A percentile compares a stretch with the other conserved stretches of the same genome.
These are phyloP conservation scores for Psettodes erumei DNA, from an alignment of 2,113 vertebrate species.

Conservation along the genomic window DNA sequence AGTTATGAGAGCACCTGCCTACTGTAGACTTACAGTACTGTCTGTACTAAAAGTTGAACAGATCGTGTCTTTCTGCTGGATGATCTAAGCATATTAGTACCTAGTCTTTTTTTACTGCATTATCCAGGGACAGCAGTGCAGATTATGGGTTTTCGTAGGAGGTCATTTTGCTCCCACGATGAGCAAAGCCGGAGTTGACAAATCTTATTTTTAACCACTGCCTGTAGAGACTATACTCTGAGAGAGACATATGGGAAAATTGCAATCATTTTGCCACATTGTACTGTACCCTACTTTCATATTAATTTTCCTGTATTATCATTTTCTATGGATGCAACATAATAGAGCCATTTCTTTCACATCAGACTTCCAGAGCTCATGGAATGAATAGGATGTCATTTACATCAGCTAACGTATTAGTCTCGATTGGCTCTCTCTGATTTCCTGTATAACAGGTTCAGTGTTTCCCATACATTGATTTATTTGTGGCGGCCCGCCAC, in stretches of 20 bases:
- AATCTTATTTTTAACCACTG: slow-evolving; percentile 1
- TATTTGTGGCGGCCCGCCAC: not conserved
- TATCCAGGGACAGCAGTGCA: not conserved
- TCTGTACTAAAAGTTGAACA: slow-evolving; percentile 29
- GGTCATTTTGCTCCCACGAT: not conserved
- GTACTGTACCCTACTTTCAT: not conserved
- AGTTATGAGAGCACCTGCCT: slow-evolving; percentile 21
- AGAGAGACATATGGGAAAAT: not conserved
- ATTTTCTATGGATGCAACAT: slow-evolving; percentile 1
- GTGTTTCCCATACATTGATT: not conserved
- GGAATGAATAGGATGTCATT: slow-evolving; percentile 53
- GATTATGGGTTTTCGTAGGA: not conserved
- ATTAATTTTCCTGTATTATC: not conserved
- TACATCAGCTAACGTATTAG: slow-evolving; percentile 53
- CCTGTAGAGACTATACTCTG: not conserved
- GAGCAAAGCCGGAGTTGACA: not conserved
- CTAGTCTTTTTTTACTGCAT: not conserved
- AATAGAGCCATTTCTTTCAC: slow-evolving; percentile 30
- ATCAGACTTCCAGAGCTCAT: slow-evolving; percentile 14
- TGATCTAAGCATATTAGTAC: not conserved
- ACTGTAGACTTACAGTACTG: slow-evolving; percentile 9
- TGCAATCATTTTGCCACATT: not conserved
- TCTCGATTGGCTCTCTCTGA: slow-evolving; percentile 19
- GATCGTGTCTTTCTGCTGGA: slow-evolving; percentile 20
- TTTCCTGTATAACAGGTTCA: slow-evolving; percentile 42